A percentile compares a stretch with the other conserved stretches of the same genome.
phyloP scores from a whole-genome alignment of 2,797 vertebrate species.

The Staurois parvus region DNA sequence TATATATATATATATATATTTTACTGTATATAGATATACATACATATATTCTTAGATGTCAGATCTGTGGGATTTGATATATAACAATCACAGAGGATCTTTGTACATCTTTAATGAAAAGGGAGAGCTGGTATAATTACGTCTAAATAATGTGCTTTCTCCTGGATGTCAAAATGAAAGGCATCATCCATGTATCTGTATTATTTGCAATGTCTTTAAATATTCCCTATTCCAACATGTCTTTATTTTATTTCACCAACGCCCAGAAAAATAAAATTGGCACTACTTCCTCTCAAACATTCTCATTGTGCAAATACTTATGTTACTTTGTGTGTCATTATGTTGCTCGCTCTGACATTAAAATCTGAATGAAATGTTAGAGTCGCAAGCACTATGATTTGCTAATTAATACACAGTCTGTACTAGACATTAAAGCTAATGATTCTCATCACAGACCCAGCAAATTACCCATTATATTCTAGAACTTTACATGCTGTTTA shows the following conservation, averaged over 20 bases:
- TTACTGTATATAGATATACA: too few species aligned
- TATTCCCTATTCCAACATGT: background rate
- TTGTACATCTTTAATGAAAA: too few species aligned
- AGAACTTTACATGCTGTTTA: slow-evolving; percentile 26
- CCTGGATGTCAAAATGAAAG: too few species aligned
- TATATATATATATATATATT: too few species aligned
- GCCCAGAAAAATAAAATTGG: background rate
- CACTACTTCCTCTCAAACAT: background rate
- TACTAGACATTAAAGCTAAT: slow-evolving; percentile 43
- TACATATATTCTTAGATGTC: too few species aligned
- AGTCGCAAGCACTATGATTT: slow-evolving; percentile 27
- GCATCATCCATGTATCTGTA: background rate
- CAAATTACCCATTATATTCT: slow-evolving; percentile 41
- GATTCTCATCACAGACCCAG: slow-evolving; percentile 36
- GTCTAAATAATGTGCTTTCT: too few species aligned
- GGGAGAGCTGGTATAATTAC: too few species aligned
- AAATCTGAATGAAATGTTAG: slow-evolving; percentile 23
- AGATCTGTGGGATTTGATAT: too few species aligned
- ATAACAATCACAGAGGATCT: too few species aligned
- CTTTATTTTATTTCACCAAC: background rate
- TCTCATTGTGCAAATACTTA: slow-evolving; percentile 1
- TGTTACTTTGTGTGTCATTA: slow-evolving; percentile 20
- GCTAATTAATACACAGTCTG: slow-evolving; percentile 43
- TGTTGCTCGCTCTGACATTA: slow-evolving; percentile 23
- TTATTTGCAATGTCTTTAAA: background rate